Conservation (phyloP, 2,113 vertebrate species). For the Scophthalmus maximus region DNA sequence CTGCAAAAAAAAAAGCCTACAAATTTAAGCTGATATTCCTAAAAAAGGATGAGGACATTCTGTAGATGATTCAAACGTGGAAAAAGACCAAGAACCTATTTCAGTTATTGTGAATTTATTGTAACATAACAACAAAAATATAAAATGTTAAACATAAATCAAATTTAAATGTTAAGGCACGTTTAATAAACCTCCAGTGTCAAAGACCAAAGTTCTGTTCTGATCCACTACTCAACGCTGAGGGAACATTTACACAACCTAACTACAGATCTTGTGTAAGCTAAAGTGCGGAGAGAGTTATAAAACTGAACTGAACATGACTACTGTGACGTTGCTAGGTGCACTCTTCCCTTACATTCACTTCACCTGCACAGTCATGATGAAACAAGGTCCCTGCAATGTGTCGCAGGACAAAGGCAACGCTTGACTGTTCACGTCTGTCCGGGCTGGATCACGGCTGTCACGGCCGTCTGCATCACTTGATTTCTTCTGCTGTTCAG, state of each 20-base stretch:
- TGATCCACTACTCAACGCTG: too few relatives aligned
- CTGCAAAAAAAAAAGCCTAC: too few relatives aligned
- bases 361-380: not conserved
- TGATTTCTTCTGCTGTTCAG: slow-evolving; percentile 49
- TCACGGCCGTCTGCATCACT: not conserved
- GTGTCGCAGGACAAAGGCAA: not conserved
- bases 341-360: slow-evolving; percentile 1
- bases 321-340: too few relatives aligned
- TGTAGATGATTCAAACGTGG: not conserved
- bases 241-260: not conserved
- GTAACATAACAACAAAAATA: not conserved
- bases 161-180: slow-evolving; percentile 10
- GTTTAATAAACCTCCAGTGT: fast-evolving
- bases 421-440: not conserved
- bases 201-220: not conserved
- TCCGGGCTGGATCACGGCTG: not conserved
- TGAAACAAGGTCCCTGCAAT: not conserved
- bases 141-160: not conserved
- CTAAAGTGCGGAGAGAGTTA: slow-evolving; percentile 30
- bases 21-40: too few relatives aligned
- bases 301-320: not conserved
- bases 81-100: not conserved
- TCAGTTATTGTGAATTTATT: slow-evolving; percentile 20
- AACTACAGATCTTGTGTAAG: not conserved
- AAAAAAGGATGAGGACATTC: not conserved